phyloP scores from a whole-genome alignment of 2,113 vertebrate genomes.

The Melanostigma gelatinosum region DNA sequence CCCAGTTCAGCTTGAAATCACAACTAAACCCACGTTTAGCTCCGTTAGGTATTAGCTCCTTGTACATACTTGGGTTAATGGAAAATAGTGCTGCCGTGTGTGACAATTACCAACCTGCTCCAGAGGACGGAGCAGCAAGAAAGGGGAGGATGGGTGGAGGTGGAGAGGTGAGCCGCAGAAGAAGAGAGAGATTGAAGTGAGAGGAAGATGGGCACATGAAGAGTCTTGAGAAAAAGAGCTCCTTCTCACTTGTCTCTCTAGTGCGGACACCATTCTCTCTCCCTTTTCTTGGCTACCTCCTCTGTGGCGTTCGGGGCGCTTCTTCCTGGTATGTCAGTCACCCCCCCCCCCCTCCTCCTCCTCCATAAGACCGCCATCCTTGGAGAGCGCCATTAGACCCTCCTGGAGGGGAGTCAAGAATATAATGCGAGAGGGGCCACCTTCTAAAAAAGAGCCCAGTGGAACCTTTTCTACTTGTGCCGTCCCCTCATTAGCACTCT shows the following conservation, averaged over 20 bases:
- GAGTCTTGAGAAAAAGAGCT: constrained; percentile 89
- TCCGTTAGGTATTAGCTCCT: constrained; percentile 64
- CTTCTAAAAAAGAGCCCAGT: constrained; percentile 83
- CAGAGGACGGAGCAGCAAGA: constrained; percentile 45
- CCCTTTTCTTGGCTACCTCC: constrained; percentile 55
- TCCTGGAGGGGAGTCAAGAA: constrained; percentile 94
- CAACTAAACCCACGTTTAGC: constrained; percentile 49
- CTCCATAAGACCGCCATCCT: constrained; percentile 82
- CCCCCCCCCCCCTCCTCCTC: constrained; percentile 61
- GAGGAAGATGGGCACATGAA: constrained; percentile 76
- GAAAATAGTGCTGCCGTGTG: constrained; percentile 61
- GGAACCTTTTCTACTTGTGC: constrained; percentile 82
- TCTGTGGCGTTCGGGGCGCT: constrained; percentile 42
- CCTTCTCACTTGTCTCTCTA: constrained; percentile 84
- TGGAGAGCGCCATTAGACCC: constrained; percentile 88
- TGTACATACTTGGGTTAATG: constrained; percentile 64
- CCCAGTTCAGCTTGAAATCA: constrained; percentile 33
- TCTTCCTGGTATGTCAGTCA: constrained; percentile 32
- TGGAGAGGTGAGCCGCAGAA: constrained; percentile 66
- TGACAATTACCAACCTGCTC: constrained; percentile 70
- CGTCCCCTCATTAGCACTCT: constrained; percentile 90
- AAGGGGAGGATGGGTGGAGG: constrained; percentile 54
- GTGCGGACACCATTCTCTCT: constrained; percentile 66
- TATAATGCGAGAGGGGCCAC: constrained; percentile 90
- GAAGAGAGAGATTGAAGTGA: constrained; percentile 88